A percentile compares a stretch with the other conserved stretches of the same genome.
Evolutionary conservation across 2,113 vertebrate genomes (phyloP).

Genomic region (Leuciscus idus): DNA sequence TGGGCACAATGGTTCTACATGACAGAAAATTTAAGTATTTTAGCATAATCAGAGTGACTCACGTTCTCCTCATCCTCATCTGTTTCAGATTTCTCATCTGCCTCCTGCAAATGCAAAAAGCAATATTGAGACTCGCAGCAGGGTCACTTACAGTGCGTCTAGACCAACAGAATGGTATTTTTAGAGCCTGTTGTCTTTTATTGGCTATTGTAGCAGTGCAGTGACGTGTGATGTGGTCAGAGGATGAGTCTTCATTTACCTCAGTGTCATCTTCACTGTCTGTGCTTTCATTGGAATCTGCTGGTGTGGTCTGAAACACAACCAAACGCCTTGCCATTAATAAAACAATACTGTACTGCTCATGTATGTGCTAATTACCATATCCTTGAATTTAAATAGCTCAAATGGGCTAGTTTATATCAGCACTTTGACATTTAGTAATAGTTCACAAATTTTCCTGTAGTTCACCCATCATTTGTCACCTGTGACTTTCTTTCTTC

Average conservation of each 20-base stretch:
- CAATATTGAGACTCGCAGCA: not conserved
- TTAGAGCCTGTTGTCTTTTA: conserved; percentile 25
- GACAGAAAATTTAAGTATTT: not conserved
- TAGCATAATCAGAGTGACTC: conserved; percentile 57
- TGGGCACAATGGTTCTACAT: not conserved
- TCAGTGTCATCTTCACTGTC: conserved; percentile 67
- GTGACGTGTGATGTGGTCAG: conserved; percentile 24
- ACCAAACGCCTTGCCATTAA: not conserved
- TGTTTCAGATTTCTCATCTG: conserved; percentile 49
- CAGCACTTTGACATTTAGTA: not conserved
- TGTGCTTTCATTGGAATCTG: conserved; percentile 68
- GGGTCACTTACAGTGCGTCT: not conserved
- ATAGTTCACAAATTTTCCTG: not conserved
- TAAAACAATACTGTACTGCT: not conserved
- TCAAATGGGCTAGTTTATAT: not conserved
- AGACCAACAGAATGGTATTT: conserved; percentile 26
- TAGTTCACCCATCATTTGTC: not conserved
- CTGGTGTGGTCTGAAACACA: conserved; percentile 58
- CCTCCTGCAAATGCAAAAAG: conserved; percentile 27
- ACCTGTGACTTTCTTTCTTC: not conserved
- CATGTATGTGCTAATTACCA: not conserved
- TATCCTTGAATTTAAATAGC: not conserved
- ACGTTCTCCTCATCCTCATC: conserved; percentile 63
- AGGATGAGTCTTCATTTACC: conserved; percentile 62
- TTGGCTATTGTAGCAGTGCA: conserved; percentile 3